These are phyloP conservation scores for Leptinotarsa peninsularis DNA, from an alignment of 2,888 invertebrate genomes.

Conservation along the genomic window DNA sequence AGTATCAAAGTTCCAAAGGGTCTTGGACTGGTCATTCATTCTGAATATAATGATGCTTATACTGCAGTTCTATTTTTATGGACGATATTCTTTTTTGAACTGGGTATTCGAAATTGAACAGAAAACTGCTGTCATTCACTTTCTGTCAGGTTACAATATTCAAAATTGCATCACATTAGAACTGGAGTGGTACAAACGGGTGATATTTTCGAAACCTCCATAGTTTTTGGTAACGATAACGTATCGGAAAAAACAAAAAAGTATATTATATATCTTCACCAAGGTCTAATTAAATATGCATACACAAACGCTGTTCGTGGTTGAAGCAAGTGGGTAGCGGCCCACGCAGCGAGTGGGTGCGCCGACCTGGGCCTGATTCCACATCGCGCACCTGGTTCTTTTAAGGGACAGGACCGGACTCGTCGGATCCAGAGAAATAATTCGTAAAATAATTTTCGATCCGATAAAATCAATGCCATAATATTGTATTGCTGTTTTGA, in stretches of 20 bases:
- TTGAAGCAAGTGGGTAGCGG: conserved; percentile 55
- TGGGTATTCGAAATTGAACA: no score
- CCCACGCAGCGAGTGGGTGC: conserved; percentile 61
- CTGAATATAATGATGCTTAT: no score
- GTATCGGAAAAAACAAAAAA: conserved; percentile 17
- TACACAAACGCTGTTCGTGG: conserved; percentile 56
- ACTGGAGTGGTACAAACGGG: not conserved
- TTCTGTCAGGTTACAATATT: no score
- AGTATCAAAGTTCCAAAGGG: no score
- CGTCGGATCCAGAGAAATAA: not conserved
- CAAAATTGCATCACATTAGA: not conserved
- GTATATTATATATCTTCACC: conserved; percentile 29
- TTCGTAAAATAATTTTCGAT: no score
- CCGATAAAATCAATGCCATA: no score
- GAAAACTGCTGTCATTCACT: no score
- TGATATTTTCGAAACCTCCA: not conserved
- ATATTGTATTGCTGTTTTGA: no score
- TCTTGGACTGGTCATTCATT: no score
- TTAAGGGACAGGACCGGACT: conserved; percentile 31
- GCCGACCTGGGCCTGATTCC: conserved; percentile 51
- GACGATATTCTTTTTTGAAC: no score
- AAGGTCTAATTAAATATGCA: conserved; percentile 62
- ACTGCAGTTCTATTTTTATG: no score
- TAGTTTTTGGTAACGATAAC: conserved; percentile 12
- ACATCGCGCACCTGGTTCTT: conserved; percentile 48